phyloP scores from a whole-genome alignment of 1,140 invertebrate species.

The Stegodyphus mimosarum region DNA sequence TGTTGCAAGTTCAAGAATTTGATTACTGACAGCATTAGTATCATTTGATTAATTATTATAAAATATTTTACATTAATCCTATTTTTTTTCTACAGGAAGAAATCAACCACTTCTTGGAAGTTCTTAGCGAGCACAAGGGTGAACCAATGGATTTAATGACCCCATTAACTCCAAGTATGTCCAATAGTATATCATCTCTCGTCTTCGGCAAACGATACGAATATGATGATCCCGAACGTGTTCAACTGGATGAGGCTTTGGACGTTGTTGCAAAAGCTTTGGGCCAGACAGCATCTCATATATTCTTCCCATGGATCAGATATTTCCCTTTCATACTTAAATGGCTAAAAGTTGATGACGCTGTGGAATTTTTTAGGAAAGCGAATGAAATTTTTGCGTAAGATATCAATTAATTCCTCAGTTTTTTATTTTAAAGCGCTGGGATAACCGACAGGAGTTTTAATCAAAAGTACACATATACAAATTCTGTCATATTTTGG shows the following conservation, averaged over 20 bases:
- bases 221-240: constrained; percentile 52
- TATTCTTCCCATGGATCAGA: constrained; percentile 57
- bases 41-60: too few relatives aligned
- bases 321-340: constrained; percentile 15
- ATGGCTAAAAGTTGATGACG: background rate
- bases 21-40: too few relatives aligned
- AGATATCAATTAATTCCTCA: too few relatives aligned
- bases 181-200: constrained; percentile 61
- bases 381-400: background rate
- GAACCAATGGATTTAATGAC: constrained; percentile 42
- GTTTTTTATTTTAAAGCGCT: too few relatives aligned
- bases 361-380: background rate
- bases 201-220: constrained; percentile 62
- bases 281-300: constrained; percentile 1
- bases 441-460: too few relatives aligned
- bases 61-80: too few relatives aligned
- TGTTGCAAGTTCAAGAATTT: too few relatives aligned
- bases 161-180: constrained; percentile 56
- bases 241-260: constrained; percentile 35
- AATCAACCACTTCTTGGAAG: constrained; percentile 38
- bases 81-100: constrained; percentile 39
- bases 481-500: background rate
- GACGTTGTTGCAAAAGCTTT: background rate
- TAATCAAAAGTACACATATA: background rate
- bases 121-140: background rate